Conservation (phyloP, 2,888 invertebrate species). For the Lepas anatifera region DNA sequence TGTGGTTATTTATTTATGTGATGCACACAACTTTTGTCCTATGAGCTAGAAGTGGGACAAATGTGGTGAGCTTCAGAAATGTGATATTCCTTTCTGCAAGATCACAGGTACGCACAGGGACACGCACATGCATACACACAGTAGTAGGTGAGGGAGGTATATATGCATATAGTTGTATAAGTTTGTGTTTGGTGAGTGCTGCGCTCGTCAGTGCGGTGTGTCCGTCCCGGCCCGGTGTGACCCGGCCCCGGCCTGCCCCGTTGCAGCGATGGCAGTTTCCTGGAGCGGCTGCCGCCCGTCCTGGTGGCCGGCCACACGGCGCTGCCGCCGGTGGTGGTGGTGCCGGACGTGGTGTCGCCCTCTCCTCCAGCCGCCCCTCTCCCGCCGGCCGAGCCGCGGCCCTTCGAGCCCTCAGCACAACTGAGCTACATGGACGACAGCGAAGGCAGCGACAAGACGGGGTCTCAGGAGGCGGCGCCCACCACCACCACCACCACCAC, state of each 20-base stretch:
- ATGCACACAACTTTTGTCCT: too few relatives aligned
- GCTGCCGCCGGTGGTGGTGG: neutral
- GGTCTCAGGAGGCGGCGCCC: too few relatives aligned
- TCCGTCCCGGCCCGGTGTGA: neutral
- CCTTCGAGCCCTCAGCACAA: neutral
- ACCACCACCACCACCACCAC: too few relatives aligned
- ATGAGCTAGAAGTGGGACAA: too few relatives aligned
- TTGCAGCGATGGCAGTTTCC: constrained; percentile 16
- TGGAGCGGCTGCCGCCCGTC: constrained; percentile 11
- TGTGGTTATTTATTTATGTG: too few relatives aligned
- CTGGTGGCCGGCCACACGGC: neutral
- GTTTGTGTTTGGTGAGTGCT: neutral
- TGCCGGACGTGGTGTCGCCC: neutral
- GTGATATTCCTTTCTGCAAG: too few relatives aligned
- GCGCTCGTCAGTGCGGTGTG: neutral
- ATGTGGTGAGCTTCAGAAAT: too few relatives aligned
- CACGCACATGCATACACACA: too few relatives aligned
- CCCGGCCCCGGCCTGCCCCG: neutral
- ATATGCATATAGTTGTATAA: too few relatives aligned
- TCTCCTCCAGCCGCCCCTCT: neutral
- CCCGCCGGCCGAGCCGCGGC: neutral
- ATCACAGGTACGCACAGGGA: too few relatives aligned
- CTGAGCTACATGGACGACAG: constrained; percentile 13
- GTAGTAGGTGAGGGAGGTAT: too few relatives aligned
- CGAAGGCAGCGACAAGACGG: constrained; percentile 9